Percentiles rank a stretch among this genome's conserved stretches.
These are phyloP conservation scores for Tipula vernalis DNA, from an alignment of 2,888 invertebrate species.

Conservation along the genomic window DNA sequence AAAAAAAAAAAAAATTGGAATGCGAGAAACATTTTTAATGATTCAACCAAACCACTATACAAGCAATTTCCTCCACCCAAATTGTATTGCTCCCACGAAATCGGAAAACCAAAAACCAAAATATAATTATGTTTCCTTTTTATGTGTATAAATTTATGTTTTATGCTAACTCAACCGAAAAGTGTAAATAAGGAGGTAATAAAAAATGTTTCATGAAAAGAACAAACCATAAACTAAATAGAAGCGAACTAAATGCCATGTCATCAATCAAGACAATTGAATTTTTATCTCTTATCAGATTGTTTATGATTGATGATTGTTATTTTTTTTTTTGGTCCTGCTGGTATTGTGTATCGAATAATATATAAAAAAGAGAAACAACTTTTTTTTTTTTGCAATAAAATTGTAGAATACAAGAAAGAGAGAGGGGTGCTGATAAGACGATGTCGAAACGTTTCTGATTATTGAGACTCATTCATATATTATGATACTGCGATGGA, in stretches of 20 bases:
- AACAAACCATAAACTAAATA: background rate
- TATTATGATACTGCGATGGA: background rate
- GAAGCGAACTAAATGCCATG: background rate
- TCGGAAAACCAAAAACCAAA: background rate
- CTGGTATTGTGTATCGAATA: background rate
- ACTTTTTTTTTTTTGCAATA: background rate
- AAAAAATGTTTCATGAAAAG: background rate
- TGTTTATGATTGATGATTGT: constrained; percentile 13
- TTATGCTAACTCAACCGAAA: background rate
- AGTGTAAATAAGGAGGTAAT: constrained; percentile 4
- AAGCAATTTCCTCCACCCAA: background rate
- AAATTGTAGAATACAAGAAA: background rate
- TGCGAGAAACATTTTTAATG: background rate
- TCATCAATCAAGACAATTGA: constrained; percentile 13
- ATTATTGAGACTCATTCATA: background rate
- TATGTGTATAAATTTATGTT: background rate
- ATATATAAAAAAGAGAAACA: background rate
- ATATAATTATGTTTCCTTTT: background rate
- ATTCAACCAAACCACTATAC: background rate
- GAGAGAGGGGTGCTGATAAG: background rate
- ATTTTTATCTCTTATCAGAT: constrained; percentile 12
- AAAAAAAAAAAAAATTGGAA: background rate
- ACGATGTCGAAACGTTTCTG: background rate
- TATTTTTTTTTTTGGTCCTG: background rate
- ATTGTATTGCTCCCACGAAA: background rate